A percentile compares a stretch with the other conserved stretches of the same genome.
phyloP scores from a whole-genome alignment of 2,797 vertebrate species.

The Intellagama lesueurii region DNA sequence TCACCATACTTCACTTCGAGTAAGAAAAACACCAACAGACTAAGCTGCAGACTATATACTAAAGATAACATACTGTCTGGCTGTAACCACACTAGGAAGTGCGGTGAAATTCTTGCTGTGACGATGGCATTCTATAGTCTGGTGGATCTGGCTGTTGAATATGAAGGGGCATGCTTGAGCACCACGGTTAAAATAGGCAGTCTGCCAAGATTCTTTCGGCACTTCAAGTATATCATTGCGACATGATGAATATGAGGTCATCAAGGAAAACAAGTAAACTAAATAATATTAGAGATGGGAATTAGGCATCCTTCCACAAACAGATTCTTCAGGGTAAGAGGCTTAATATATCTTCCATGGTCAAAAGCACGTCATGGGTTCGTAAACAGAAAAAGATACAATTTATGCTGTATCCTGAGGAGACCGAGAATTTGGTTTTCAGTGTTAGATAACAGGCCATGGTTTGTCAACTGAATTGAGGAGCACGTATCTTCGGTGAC shows the following conservation, averaged over 20 bases:
- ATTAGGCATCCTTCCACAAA: constrained; percentile 55
- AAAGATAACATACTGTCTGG: background rate
- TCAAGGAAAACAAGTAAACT: constrained; percentile 15
- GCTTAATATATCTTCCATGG: constrained; percentile 57
- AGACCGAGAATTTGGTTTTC: constrained; percentile 36
- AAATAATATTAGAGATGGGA: constrained; percentile 26
- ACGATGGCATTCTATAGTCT: background rate
- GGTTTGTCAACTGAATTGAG: constrained; percentile 32
- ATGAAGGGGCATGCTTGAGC: background rate
- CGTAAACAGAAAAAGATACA: constrained; percentile 40
- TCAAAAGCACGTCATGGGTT: constrained; percentile 13
- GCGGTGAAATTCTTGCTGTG: background rate
- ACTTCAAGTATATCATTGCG: background rate
- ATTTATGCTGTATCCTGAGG: constrained; percentile 33
- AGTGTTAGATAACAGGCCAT: constrained; percentile 54
- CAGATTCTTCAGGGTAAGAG: constrained; percentile 56
- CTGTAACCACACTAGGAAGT: no score
- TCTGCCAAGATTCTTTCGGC: background rate
- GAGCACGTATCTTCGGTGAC: constrained; percentile 42
- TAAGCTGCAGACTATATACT: background rate
- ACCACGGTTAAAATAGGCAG: background rate
- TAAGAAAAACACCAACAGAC: background rate
- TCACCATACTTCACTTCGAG: background rate
- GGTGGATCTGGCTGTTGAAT: background rate
- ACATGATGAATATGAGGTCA: background rate